Base-by-base conservation (phyloP, 2,888 invertebrate species). In the Germaria angustata region DNA sequence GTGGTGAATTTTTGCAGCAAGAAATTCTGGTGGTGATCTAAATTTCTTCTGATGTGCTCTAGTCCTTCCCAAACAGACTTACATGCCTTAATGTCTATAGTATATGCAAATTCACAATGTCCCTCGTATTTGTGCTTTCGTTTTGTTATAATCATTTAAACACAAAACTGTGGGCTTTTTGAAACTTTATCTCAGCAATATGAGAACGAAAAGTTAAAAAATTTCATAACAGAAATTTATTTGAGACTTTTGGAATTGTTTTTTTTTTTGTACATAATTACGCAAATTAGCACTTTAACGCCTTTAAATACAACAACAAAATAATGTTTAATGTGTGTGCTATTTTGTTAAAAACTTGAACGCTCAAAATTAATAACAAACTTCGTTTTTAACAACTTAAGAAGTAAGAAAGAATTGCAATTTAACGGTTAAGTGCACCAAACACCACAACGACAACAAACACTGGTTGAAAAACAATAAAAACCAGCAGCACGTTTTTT, bases 391-490 rank as follows among this genome's bases (percentile, higher is more conserved):
- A 24, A 53, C 24, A n/a, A 17, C 53, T 15, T 32, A 9, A 61
- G 24, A 61, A n/a, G 9, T 24, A 5, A 2, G 1, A 34, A 59
- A 59, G 59, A 66, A 72, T 72, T 72, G 46, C 59, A 66, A 76
- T 77, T 81, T 72, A 77, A 72, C 76, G 71, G 71, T 77, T 81
- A 61, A 80, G 77, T 71, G 71, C 71, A 66, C 36, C 59, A 72
- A 61, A 44, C 4, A 36, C 24, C 8, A 69, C 34, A 77, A 77
- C 28, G 46, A 24, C 65, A 68, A 73, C 53, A 44, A n/a, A 20
- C 5, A 44, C 20, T 46, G 22, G 46, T 34, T 34, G 6, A 69
- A 20, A 11, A 61, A 80, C n/a, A 69, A 44, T 36, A 71, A 78
- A 51, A 63, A 32, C 8, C 11, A 11, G 46, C n/a, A 22, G 41